Percentiles rank a stretch among this genome's conserved stretches.
These are phyloP conservation scores for Pogonomyrmex barbatus DNA, from an alignment of 1,140 invertebrate species.

Conservation along the genomic window DNA sequence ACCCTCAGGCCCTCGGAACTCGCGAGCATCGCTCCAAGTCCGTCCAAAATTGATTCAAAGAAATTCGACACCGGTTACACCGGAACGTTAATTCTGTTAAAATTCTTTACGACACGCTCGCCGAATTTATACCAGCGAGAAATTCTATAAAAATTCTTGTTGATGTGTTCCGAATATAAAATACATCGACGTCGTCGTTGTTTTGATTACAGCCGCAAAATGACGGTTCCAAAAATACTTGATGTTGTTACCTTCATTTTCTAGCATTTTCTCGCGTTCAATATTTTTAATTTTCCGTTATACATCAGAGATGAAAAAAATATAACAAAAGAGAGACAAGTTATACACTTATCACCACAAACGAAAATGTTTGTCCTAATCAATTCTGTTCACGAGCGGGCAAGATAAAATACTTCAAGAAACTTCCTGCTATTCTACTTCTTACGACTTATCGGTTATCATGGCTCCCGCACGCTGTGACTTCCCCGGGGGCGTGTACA, in stretches of 20 bases:
- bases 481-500: neutral
- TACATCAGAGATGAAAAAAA: neutral
- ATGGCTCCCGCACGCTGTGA: neutral
- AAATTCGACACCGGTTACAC: neutral
- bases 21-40: slow-evolving; percentile 10
- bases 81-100: slow-evolving; percentile 14
- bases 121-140: neutral
- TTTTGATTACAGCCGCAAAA: neutral
- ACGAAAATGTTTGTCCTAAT: neutral
- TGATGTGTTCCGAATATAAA: neutral
- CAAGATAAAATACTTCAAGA: slow-evolving; percentile 14
- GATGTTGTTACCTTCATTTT: neutral
- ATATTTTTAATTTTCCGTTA: neutral
- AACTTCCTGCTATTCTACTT: neutral
- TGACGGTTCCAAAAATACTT: neutral
- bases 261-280: neutral
- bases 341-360: neutral
- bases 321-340: neutral
- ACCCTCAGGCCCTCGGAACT: neutral
- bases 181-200: neutral
- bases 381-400: neutral
- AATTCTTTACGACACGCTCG: slow-evolving; percentile 18
- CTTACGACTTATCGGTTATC: slow-evolving; percentile 24
- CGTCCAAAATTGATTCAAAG: slow-evolving; percentile 42
- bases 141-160: neutral